Percentiles rank a stretch among this genome's conserved stretches.
Conservation (phyloP, 2,797 vertebrate genomes). For the Tenualosa ilisha region DNA sequence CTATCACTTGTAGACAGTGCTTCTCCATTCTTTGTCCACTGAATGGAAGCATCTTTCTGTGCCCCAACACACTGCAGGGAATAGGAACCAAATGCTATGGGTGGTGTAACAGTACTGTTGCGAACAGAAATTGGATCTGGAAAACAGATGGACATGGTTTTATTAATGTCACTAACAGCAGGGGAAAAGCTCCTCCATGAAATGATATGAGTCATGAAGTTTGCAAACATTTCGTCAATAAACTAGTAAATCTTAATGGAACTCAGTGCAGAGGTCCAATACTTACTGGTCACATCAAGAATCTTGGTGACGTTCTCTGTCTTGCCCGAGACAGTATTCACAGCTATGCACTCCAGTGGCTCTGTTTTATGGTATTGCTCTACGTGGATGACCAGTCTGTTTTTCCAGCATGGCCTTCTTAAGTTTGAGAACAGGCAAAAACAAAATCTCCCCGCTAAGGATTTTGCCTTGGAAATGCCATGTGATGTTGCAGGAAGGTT, state of each 20-base stretch:
- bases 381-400: background rate
- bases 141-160: background rate
- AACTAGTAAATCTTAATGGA: too few relatives aligned
- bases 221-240: too few relatives aligned
- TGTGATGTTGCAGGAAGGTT: background rate
- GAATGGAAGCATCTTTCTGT: background rate
- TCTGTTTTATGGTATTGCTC: background rate
- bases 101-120: background rate
- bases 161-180: background rate
- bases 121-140: constrained; percentile 30
- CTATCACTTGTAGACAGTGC: constrained; percentile 6
- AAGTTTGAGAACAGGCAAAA: background rate
- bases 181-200: too few relatives aligned
- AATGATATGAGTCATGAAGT: too few relatives aligned
- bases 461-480: constrained; percentile 8
- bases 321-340: background rate
- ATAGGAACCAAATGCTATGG: constrained; percentile 2
- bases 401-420: background rate
- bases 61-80: constrained; percentile 25
- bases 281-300: constrained; percentile 23
- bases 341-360: constrained; percentile 1
- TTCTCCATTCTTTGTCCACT: constrained; percentile 25
- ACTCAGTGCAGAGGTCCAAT: too few relatives aligned
- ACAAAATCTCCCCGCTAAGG: constrained; percentile 23
- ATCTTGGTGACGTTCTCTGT: constrained; percentile 3